Evolutionary conservation across 1,140 invertebrate genomes (phyloP).

Genomic region (Trigoniulus corallinus): DNA sequence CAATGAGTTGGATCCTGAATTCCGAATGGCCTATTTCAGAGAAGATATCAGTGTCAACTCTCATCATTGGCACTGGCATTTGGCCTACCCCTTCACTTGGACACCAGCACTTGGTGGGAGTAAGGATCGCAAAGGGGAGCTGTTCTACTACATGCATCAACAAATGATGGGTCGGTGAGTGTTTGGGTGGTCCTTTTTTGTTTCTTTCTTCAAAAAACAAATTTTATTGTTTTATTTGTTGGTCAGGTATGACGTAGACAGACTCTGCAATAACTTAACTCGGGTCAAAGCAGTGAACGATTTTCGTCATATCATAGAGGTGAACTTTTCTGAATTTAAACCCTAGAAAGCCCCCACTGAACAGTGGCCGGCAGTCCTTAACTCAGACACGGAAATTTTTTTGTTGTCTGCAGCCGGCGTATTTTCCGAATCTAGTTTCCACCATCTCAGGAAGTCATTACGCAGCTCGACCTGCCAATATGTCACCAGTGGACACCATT

Average conservation of each 20-base stretch:
- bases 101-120: constrained; percentile 37
- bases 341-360: no score
- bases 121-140: constrained; percentile 48
- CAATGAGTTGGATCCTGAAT: constrained; percentile 49
- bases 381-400: no score
- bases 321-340: no score
- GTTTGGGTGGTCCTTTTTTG: no score
- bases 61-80: constrained; percentile 54
- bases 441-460: constrained; percentile 11
- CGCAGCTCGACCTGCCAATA: constrained; percentile 8
- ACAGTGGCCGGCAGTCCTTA: no score
- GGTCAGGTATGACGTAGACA: constrained; percentile 47
- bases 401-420: constrained; percentile 10
- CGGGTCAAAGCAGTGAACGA: constrained; percentile 16
- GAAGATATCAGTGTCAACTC: constrained; percentile 37
- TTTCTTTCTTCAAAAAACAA: neutral
- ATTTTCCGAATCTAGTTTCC: constrained; percentile 13
- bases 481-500: constrained; percentile 10
- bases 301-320: neutral
- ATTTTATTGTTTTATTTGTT: neutral
- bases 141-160: constrained; percentile 57
- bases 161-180: constrained; percentile 39
- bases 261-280: constrained; percentile 40
- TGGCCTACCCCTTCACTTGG: constrained; percentile 47
- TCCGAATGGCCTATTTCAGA: constrained; percentile 52